Percentiles rank a stretch among this genome's conserved stretches.
phyloP scores from a whole-genome alignment of 1,140 invertebrate species.

The Pachyrhynchus sulphureomaculatus region DNA sequence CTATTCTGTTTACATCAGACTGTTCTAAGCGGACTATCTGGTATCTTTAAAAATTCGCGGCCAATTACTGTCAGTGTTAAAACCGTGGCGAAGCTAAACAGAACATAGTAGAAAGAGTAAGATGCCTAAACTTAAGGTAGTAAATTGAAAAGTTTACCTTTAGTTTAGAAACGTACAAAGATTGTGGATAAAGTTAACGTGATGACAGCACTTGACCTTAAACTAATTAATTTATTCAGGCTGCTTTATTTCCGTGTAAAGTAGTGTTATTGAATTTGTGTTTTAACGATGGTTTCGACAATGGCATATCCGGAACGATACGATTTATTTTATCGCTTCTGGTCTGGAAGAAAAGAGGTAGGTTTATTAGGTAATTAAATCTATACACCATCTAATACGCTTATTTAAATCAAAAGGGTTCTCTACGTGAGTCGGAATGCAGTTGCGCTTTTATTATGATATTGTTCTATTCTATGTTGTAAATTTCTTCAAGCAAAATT shows the following conservation, averaged over 20 bases:
- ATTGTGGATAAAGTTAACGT: neutral
- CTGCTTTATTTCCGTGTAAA: neutral
- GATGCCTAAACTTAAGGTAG: neutral
- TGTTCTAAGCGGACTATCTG: conserved; percentile 21
- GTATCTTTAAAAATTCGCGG: conserved; percentile 29
- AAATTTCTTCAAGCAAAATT: too few species aligned
- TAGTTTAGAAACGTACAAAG: neutral
- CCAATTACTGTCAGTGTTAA: conserved; percentile 20
- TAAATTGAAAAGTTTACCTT: neutral
- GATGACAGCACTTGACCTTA: neutral
- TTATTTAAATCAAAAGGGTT: too few species aligned
- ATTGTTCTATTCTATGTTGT: too few species aligned
- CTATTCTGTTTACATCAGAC: conserved; percentile 20
- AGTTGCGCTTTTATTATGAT: too few species aligned
- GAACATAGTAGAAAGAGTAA: conserved; percentile 2
- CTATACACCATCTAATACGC: too few species aligned
- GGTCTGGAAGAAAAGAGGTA: conserved; percentile 11
- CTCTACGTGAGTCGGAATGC: too few species aligned
- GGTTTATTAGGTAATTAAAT: neutral
- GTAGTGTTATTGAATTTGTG: neutral
- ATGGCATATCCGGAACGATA: conserved; percentile 1
- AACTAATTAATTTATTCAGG: neutral
- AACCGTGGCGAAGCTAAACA: conserved; percentile 14
- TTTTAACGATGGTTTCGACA: neutral
- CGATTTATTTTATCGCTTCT: conserved; percentile 21